These are phyloP conservation scores for Rhinolophus sinicus DNA, from an alignment of 2,113 vertebrate species.

Conservation along the genomic window DNA sequence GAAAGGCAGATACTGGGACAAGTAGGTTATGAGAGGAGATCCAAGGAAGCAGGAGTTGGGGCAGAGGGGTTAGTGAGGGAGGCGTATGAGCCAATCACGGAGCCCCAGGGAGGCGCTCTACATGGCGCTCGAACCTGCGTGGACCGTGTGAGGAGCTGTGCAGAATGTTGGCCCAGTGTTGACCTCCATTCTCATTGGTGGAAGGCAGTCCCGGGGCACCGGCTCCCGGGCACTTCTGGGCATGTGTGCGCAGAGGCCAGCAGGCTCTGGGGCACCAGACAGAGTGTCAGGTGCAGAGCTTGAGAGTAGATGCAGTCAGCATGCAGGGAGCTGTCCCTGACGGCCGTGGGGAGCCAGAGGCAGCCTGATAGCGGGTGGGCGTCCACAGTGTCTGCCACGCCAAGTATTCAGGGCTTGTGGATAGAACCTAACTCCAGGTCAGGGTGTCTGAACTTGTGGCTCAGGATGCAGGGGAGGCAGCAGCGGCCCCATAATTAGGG, in stretches of 20 bases:
- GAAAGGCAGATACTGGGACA: not conserved
- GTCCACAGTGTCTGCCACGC: not conserved
- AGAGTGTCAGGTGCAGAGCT: not conserved
- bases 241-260: not conserved
- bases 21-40: not conserved
- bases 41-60: not conserved
- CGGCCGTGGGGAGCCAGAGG: accelerated
- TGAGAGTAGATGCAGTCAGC: not conserved
- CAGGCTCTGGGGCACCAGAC: not conserved
- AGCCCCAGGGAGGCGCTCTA: not conserved
- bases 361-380: accelerated
- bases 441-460: not conserved
- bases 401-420: not conserved
- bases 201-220: not conserved
- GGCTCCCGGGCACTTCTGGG: not conserved
- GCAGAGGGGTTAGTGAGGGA: too few relatives aligned
- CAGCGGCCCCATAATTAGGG: too few relatives aligned
- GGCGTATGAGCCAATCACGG: not conserved
- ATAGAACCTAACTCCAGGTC: not conserved
- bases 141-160: not conserved
- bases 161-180: not conserved
- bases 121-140: not conserved
- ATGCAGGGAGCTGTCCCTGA: not conserved
- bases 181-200: not conserved
- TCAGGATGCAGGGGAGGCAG: not conserved